Base-by-base conservation (phyloP, 2,888 invertebrate genomes). In the Malthinus flaveolus region DNA sequence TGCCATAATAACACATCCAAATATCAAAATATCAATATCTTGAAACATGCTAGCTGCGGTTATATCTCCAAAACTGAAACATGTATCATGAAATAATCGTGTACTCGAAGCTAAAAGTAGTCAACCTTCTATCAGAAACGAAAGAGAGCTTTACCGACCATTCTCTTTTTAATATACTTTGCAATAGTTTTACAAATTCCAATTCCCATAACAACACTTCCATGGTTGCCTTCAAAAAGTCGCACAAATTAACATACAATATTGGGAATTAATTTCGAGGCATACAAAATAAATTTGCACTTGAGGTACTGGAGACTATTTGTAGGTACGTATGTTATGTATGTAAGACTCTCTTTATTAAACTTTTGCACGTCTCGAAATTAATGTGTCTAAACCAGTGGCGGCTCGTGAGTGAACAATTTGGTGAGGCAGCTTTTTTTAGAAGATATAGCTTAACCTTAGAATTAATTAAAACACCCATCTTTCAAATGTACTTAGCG, bases 1-100 rank as follows among this genome's bases (percentile, higher is more conserved):
- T 68, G 90, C 87, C 86, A 92, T 90, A 46, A 91, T 74, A 36
- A 83, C 63, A 61, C 87, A 85, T 45, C 92, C 92, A 55, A 86
- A 71, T 32, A 83, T 79, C 12, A 93, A 75, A 77, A 87, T 87
- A 66, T 85, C 85, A 56, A 89, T 79, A 71, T 92, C 92, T 75
- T 87, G 84, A 73, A 89, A 88, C 82, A 91, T 86, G 6, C 87
- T 81, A 45, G 82, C 80, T 1, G 84, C 83, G 73, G 87, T 90
- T 32, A 89, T 83, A 72, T 91, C 91, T n/a, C 87, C 89, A 78
- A 88, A 91, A 76, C 91, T 86, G 65, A 8, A 50, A 47, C 23
- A 13, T 3, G n/a, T n/a, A 32, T 11, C 9, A 13, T 15, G 8
- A 7, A 42, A 42, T 5, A 39, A 12, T 42, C 8, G 10, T 4